Evolutionary conservation across 1,140 invertebrate genomes (phyloP), one percentile per base, ranked within the genome.

Genomic region (Bathynomus jamesi): DNA sequence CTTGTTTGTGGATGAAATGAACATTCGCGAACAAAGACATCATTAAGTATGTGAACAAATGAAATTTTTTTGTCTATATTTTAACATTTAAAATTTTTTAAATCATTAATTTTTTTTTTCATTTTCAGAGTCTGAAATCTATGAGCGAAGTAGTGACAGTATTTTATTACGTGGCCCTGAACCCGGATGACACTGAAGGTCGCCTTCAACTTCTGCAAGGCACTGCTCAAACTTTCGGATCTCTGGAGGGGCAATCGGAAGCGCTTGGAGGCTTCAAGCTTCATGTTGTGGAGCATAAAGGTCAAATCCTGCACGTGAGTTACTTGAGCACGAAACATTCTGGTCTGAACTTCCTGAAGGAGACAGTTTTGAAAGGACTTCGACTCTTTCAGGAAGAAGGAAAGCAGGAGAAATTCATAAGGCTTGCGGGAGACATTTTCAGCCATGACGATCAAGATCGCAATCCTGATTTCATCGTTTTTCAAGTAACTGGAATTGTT

Each of bases 381-480:
- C 78, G 79, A 62, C 76, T 83, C 5, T 81, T 82, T 27, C 80
- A 82, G 77, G 80, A 82, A 61, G 82, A 83, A 70, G 76, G 67
- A 21, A 79, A 77, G 28, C 81, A 76, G 25, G 73, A 81, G 28
- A 81, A 81, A 4, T 83, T 81, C 71, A 82, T 84, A 76, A 80
- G 78, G 2, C 78, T 85, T 5, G 79, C 76, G 71, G 83, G 84
- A n/a, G 78, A 80, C 11, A 69, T 81, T 17, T 80, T 85, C 28
- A 40, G 69, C 21, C 75, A 78, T 78, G 80, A 76, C 63, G 72
- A 79, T 72, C 73, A 63, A 72, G 78, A 73, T 28, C 71, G 75
- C 28, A 71, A 79, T 64, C 87, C 91, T 0, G 96, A 96, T 82
- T 92, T 96, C 75, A 86, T 95, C 13, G 91, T 89, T 2, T 89